These are phyloP conservation scores for Phalacrocorax brasilianus DNA, from an alignment of 2,113 vertebrate species.

Conservation along the genomic window DNA sequence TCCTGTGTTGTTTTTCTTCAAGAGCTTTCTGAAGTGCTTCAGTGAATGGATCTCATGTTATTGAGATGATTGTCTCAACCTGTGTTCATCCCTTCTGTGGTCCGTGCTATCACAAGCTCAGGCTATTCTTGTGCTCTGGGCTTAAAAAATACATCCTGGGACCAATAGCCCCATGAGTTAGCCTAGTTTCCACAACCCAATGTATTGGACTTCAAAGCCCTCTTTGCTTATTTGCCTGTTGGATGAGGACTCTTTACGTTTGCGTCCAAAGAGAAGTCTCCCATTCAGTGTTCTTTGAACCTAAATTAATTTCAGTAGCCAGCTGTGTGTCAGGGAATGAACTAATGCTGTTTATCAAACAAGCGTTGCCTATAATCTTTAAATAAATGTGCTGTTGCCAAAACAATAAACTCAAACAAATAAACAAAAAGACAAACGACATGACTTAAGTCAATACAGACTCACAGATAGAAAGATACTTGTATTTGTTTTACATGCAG, in stretches of 20 bases:
- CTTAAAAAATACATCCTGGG: background rate
- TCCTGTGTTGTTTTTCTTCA: background rate
- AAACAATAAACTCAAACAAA: background rate
- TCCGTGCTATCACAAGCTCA: background rate
- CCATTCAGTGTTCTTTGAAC: background rate
- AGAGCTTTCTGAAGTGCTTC: background rate
- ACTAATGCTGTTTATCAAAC: background rate
- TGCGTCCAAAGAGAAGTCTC: background rate
- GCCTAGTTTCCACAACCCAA: background rate
- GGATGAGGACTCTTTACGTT: background rate
- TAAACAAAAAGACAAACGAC: too few relatives aligned
- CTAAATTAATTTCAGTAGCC: background rate
- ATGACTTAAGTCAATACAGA: too few relatives aligned
- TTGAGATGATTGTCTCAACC: background rate
- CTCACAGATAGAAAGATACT: background rate
- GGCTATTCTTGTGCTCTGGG: background rate
- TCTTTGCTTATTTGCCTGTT: background rate
- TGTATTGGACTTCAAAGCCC: background rate
- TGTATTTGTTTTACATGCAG: background rate
- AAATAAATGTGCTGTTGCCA: background rate
- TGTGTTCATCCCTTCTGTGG: background rate
- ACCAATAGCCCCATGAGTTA: background rate
- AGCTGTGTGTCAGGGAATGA: background rate
- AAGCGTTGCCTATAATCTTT: background rate
- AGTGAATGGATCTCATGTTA: background rate